Percentiles rank a stretch among this genome's conserved stretches.
Conservation (phyloP, 2,888 invertebrate genomes). For the Epirrita christyi region DNA sequence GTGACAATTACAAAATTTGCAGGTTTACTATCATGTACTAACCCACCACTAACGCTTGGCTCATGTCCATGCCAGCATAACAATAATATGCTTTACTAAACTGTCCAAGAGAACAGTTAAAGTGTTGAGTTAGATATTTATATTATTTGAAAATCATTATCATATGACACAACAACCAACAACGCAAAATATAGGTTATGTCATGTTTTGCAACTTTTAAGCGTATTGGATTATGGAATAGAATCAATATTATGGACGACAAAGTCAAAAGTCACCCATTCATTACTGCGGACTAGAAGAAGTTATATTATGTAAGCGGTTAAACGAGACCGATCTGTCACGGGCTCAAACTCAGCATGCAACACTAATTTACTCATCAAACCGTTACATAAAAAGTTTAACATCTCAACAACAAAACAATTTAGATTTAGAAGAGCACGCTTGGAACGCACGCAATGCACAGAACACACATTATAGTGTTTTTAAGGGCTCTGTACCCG, state of each 20-base stretch:
- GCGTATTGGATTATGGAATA: constrained; percentile 56
- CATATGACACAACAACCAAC: constrained; percentile 39
- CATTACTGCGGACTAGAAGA: constrained; percentile 53
- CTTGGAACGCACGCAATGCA: constrained; percentile 16
- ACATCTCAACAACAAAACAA: constrained; percentile 26
- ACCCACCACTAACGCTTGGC: neutral
- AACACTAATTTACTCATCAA: constrained; percentile 41
- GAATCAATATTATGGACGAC: constrained; percentile 58
- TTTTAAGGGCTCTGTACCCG: no score
- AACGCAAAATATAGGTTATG: constrained; percentile 39
- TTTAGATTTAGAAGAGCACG: constrained; percentile 8
- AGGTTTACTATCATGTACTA: neutral
- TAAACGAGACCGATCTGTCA: constrained; percentile 34
- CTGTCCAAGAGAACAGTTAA: constrained; percentile 3
- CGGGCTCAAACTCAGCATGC: constrained; percentile 20
- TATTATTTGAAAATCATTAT: constrained; percentile 29
- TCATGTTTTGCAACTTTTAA: constrained; percentile 44
- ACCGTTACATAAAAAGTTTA: constrained; percentile 33
- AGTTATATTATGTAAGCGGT: constrained; percentile 33
- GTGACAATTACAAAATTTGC: no score
- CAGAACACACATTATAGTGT: neutral
- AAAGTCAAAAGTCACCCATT: constrained; percentile 77
- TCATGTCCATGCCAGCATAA: no score
- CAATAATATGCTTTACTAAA: constrained; percentile 8
- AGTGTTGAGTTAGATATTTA: constrained; percentile 24